Conservation (phyloP, 2,113 vertebrate species). For the Gadus chalcogrammus region DNA sequence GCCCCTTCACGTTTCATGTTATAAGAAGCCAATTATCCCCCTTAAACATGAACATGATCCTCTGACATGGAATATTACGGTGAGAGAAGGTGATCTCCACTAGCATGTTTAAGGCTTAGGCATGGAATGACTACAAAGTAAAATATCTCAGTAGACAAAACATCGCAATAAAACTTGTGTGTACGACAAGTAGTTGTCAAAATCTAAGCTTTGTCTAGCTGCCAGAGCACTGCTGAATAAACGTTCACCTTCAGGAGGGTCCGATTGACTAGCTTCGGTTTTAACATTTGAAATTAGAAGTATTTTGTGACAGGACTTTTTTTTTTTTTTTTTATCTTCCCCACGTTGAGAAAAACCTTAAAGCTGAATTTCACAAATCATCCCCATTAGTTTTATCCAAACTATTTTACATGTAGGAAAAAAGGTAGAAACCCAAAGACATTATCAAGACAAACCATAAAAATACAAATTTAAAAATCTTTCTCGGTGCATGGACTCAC, state of each 20-base stretch:
- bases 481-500: slow-evolving; percentile 94
- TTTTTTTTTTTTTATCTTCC: slow-evolving; percentile 8
- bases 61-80: slow-evolving; percentile 80
- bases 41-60: slow-evolving; percentile 69
- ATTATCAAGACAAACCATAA: slow-evolving; percentile 92
- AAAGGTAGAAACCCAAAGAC: slow-evolving; percentile 98
- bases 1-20: slow-evolving; percentile 78
- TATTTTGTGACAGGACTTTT: slow-evolving; percentile 82
- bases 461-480: slow-evolving; percentile 99
- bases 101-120: slow-evolving; percentile 95
- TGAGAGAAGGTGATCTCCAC: slow-evolving; percentile 86
- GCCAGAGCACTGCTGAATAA: slow-evolving; percentile 95
- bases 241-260: slow-evolving; percentile 74
- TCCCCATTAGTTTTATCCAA: slow-evolving; percentile 89
- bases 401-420: slow-evolving; percentile 99
- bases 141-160: slow-evolving; percentile 95
- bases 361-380: slow-evolving; percentile 94
- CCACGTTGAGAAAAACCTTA: slow-evolving; percentile 80
- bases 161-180: slow-evolving; percentile 91
- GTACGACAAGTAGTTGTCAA: slow-evolving; percentile 97
- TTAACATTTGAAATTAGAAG: slow-evolving; percentile 76
- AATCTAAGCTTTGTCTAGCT: slow-evolving; percentile 97
- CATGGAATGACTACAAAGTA: slow-evolving; percentile 99
- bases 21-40: slow-evolving; percentile 85
- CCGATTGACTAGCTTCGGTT: slow-evolving; percentile 76